A percentile compares a stretch with the other conserved stretches of the same genome.
These are phyloP conservation scores for Microtus oregoni DNA, from an alignment of 2,113 vertebrate genomes.

Conservation along the genomic window DNA sequence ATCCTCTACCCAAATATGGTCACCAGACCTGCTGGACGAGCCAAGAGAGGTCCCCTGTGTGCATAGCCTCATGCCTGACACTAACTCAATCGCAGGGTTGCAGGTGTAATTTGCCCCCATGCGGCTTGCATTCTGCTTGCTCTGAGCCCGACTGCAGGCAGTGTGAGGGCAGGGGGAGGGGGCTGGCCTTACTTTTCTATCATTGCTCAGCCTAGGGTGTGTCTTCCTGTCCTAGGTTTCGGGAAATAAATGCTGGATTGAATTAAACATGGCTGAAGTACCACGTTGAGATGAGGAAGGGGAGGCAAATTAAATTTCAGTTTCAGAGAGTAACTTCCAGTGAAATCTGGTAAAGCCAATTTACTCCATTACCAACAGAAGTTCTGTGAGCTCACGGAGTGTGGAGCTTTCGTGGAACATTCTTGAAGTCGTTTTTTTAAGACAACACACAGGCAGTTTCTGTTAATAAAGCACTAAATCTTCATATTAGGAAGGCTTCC, in stretches of 20 bases:
- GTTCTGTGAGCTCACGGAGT: constrained; percentile 76
- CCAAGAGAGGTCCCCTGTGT: constrained; percentile 55
- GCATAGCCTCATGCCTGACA: constrained; percentile 12
- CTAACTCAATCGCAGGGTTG: constrained; percentile 63
- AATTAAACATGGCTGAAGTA: constrained; percentile 72
- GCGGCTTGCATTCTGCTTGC: background rate
- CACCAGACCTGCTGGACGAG: constrained; percentile 77
- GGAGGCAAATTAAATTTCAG: constrained; percentile 78
- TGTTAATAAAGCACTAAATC: constrained; percentile 44
- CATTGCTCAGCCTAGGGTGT: background rate
- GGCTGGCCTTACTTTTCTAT: background rate
- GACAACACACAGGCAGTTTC: background rate
- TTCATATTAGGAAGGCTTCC: background rate
- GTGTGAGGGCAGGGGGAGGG: background rate
- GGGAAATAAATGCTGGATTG: constrained; percentile 28
- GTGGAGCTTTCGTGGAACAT: background rate
- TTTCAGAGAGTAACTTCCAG: constrained; percentile 82
- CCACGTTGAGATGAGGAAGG: constrained; percentile 68
- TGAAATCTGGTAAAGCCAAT: constrained; percentile 82
- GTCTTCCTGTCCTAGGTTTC: background rate
- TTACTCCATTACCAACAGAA: constrained; percentile 67
- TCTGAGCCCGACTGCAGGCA: background rate
- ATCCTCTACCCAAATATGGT: constrained; percentile 69
- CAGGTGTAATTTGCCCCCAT: constrained; percentile 61
- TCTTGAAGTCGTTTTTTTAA: constrained; percentile 33